Evolutionary conservation across 1,140 invertebrate genomes (phyloP).

Genomic region (Drosophila littoralis): DNA sequence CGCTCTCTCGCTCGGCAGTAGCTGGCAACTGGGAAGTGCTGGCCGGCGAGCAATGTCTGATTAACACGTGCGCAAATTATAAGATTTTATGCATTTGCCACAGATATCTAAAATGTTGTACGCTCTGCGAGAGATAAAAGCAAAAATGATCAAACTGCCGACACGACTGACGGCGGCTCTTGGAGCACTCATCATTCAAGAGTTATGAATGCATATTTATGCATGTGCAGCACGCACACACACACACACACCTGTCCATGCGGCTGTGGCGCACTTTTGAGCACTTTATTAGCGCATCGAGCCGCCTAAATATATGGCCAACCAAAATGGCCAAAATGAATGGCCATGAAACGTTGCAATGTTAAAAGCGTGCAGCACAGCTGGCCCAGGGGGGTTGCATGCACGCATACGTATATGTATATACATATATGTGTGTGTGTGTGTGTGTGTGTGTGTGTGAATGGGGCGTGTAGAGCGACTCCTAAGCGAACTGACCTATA

Average conservation of each 20-base stretch:
- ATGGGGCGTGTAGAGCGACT: constrained; percentile 34
- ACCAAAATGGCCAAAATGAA: constrained; percentile 48
- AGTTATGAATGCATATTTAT: constrained; percentile 72
- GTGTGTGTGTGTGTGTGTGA: constrained; percentile 6
- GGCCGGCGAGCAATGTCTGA: constrained; percentile 74
- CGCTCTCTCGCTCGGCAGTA: background rate
- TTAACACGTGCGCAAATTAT: constrained; percentile 83
- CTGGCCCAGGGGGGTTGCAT: constrained; percentile 16
- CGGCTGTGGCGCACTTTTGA: constrained; percentile 34
- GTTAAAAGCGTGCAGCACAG: constrained; percentile 42
- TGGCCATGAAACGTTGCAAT: constrained; percentile 31
- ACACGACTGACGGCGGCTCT: constrained; percentile 16
- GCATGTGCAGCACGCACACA: constrained; percentile 71
- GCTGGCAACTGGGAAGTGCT: constrained; percentile 42
- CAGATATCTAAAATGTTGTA: constrained; percentile 69
- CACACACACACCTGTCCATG: constrained; percentile 22
- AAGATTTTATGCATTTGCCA: constrained; percentile 83
- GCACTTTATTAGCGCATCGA: constrained; percentile 58
- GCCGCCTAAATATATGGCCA: constrained; percentile 53
- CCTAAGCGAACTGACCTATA: constrained; percentile 37
- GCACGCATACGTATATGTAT: background rate
- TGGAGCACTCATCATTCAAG: constrained; percentile 47
- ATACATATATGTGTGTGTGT: constrained; percentile 9
- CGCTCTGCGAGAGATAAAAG: constrained; percentile 66
- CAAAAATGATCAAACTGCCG: constrained; percentile 70